Conservation (phyloP, 2,113 vertebrate genomes). For the Chascanopsetta lugubris region DNA sequence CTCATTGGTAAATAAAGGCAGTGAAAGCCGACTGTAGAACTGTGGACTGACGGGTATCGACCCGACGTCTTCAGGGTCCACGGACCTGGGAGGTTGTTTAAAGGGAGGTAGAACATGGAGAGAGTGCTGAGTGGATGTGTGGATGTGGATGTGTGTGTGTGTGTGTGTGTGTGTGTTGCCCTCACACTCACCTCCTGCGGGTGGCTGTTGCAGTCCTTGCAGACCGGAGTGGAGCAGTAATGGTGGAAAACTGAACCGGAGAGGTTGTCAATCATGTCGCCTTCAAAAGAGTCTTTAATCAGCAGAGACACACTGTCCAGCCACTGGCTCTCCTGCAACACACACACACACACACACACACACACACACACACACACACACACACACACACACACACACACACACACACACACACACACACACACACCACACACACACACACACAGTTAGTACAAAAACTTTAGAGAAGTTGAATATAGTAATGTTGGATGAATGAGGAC, state of each 20-base stretch:
- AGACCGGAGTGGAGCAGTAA: constrained; percentile 91
- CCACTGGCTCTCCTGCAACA: constrained; percentile 93
- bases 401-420: not conserved
- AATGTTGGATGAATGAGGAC: too few relatives aligned
- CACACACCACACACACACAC: too few relatives aligned
- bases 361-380: not conserved
- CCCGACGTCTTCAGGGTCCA: not conserved
- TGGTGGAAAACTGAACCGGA: constrained; percentile 98
- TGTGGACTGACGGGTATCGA: not conserved
- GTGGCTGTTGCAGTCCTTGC: constrained; percentile 88
- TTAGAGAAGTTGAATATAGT: too few relatives aligned
- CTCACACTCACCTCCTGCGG: constrained; percentile 85
- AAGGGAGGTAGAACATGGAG: not conserved
- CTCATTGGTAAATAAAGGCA: not conserved
- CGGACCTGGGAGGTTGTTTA: not conserved
- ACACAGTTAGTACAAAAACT: too few relatives aligned
- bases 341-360: constrained; percentile 32
- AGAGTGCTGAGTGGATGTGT: not conserved
- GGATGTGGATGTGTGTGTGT: not conserved
- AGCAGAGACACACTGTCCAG: constrained; percentile 99
- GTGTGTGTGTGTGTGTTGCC: not conserved
- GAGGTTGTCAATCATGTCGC: constrained; percentile 98
- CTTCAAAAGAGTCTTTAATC: constrained; percentile 97
- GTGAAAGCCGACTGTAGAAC: not conserved
- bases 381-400: not conserved